Base-by-base conservation (phyloP, 2,113 vertebrate species). In the Lycocorax pyrrhopterus region DNA sequence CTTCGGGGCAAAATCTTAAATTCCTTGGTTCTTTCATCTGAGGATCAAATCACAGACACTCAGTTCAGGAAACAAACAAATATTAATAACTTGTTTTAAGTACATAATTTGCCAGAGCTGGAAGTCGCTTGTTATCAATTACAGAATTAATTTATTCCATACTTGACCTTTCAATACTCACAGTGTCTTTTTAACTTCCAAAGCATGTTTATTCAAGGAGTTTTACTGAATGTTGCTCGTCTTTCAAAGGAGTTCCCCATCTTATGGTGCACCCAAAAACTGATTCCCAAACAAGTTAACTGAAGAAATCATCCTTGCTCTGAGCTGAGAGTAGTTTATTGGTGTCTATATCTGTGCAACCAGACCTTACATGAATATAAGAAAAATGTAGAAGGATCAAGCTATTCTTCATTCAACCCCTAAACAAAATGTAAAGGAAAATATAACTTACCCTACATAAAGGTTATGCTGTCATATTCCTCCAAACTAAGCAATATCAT, bases 61-160 rank as follows among this genome's bases (percentile, higher is more conserved):
- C 63, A 32, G 62, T 55, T 91, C 76, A 90, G 84, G 93, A 94
- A 92, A 80, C 69, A 95, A 94, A 88, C 53, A 79, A 52, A 55
- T 76, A 68, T 33, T 90, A 71, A 55, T 93, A 41, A 80, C 69
- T 88, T 47, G 4, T 55, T 85, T 90, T 90, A 81, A 93, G 39
- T n/a, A 68, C 68, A 59, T 90, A 63, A 88, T 93, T 96, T 94
- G 63, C 75, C 72, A 83, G 92, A 95, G 27, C 72, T 88, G 93
- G 60, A 94, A 83, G 78, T 91, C 4, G 16, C 51, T 92, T 53
- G 21, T 90, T 72, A 71, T 53, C 87, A 84, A 68, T 96, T 94
- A 94, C 27, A 56, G 82, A 93, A 52, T 73, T 74, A 74, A 93
- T 94, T 89, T 84, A 89, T 56, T 94, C 43, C 64, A 52, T 89